Evolutionary conservation across 2,888 invertebrate genomes (phyloP).

Genomic region (Rhamphomyia laevipes): DNA sequence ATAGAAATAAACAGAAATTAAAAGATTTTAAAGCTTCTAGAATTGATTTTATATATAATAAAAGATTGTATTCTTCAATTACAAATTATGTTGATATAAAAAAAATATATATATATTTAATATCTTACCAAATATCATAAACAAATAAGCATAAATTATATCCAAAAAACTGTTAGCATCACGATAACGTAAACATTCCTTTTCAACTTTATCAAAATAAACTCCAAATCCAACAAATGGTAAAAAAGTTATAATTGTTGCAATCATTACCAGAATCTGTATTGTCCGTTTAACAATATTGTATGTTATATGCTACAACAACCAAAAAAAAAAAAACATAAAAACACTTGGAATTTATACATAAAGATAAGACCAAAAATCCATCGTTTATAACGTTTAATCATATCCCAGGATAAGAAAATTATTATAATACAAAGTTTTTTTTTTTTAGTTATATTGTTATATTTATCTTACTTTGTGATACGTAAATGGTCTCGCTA

Average conservation of each 20-base stretch:
- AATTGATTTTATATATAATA: too few species aligned
- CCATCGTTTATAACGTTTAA: neutral
- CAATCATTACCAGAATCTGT: constrained; percentile 55
- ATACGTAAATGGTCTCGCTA: constrained; percentile 76
- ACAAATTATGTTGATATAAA: too few species aligned
- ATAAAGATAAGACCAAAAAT: neutral
- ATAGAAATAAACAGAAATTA: too few species aligned
- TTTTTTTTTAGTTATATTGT: too few species aligned
- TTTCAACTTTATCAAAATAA: constrained; percentile 46
- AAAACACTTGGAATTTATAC: neutral
- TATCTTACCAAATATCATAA: constrained; percentile 62
- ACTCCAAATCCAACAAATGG: constrained; percentile 65
- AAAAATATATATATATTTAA: neutral
- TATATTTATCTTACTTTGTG: constrained; percentile 54
- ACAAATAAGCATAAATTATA: constrained; percentile 62
- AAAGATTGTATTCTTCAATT: too few species aligned
- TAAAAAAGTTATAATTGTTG: constrained; percentile 57
- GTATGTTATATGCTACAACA: constrained; percentile 65
- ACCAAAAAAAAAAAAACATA: neutral
- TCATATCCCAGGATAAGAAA: neutral
- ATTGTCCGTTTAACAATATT: constrained; percentile 60
- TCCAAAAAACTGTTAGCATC: constrained; percentile 52
- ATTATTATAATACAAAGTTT: too few species aligned
- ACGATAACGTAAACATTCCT: constrained; percentile 57
- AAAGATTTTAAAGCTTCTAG: too few species aligned